A percentile compares a stretch with the other conserved stretches of the same genome.
Evolutionary conservation across 2,888 invertebrate genomes (phyloP).

Genomic region (Trichopria drosophilae): DNA sequence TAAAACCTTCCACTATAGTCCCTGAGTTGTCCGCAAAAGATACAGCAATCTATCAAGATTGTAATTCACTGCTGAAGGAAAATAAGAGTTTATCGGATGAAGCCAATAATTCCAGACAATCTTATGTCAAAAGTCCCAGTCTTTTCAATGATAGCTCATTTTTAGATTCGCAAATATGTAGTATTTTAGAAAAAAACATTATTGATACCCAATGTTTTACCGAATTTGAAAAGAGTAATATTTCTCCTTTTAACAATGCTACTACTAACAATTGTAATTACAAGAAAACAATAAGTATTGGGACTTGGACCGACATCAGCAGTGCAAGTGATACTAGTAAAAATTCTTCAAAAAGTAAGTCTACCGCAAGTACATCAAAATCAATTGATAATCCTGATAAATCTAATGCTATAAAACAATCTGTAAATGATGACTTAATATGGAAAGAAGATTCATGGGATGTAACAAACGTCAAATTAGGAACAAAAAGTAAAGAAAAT

Average conservation of each 20-base stretch:
- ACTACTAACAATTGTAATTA: background rate
- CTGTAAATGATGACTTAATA: slow-evolving; percentile 3
- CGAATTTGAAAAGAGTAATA: slow-evolving; percentile 39
- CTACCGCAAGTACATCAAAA: background rate
- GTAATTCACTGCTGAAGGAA: no score
- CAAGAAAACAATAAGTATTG: background rate
- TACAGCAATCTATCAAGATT: background rate
- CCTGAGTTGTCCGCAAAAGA: background rate
- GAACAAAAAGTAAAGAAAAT: background rate
- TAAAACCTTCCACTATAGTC: no score
- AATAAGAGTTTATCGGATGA: no score
- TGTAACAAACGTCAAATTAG: slow-evolving; percentile 8
- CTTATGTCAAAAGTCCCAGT: slow-evolving; percentile 60
- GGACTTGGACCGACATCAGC: background rate
- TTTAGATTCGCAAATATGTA: slow-evolving; percentile 61
- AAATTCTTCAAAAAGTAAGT: background rate
- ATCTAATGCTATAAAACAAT: background rate
- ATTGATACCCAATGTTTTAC: slow-evolving; percentile 42
- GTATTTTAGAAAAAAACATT: slow-evolving; percentile 58
- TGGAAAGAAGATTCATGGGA: slow-evolving; percentile 32
- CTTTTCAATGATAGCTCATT: slow-evolving; percentile 66
- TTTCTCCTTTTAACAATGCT: slow-evolving; percentile 5
- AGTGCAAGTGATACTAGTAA: background rate
- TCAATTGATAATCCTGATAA: background rate
- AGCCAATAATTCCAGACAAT: slow-evolving; percentile 16